A percentile compares a stretch with the other conserved stretches of the same genome.
Conservation (phyloP, 1,140 invertebrate genomes). For the Kradibia gibbosae region DNA sequence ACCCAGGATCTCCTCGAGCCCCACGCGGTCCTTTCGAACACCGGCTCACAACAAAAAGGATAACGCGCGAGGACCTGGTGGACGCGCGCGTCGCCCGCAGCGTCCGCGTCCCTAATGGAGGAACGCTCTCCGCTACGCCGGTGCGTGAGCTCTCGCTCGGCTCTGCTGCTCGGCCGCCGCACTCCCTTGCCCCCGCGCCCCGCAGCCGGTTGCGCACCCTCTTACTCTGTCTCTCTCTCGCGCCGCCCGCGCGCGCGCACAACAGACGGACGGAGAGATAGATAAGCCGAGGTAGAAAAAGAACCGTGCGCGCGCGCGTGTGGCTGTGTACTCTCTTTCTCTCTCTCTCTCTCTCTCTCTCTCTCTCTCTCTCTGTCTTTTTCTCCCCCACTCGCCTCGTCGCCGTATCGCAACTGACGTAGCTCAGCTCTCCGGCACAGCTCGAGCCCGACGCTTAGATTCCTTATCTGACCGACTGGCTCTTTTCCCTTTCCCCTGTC, state of each 20-base stretch:
- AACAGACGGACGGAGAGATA: background rate
- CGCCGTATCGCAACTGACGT: constrained; percentile 34
- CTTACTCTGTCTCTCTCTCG: background rate
- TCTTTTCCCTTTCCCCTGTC: constrained; percentile 5
- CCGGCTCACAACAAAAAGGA: constrained; percentile 25
- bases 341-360: background rate
- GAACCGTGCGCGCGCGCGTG: background rate
- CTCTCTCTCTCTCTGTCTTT: background rate
- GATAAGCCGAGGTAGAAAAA: background rate
- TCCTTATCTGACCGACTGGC: constrained; percentile 35
- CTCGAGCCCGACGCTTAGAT: constrained; percentile 32
- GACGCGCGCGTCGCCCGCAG: constrained; percentile 59
- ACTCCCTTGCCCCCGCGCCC: no score
- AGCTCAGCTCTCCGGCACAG: constrained; percentile 20
- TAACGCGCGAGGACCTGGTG: constrained; percentile 9
- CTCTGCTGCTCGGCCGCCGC: no score
- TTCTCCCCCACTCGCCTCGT: background rate
- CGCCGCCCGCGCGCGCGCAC: background rate
- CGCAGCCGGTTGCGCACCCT: no score
- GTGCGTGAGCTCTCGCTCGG: constrained; percentile 27
- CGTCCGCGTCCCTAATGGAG: constrained; percentile 67
- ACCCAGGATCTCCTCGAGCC: background rate
- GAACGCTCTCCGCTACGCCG: constrained; percentile 14
- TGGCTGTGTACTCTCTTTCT: background rate
- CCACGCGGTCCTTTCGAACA: constrained; percentile 17